These are phyloP conservation scores for Pogonus chalceus DNA, from an alignment of 1,140 invertebrate species.

Conservation along the genomic window DNA sequence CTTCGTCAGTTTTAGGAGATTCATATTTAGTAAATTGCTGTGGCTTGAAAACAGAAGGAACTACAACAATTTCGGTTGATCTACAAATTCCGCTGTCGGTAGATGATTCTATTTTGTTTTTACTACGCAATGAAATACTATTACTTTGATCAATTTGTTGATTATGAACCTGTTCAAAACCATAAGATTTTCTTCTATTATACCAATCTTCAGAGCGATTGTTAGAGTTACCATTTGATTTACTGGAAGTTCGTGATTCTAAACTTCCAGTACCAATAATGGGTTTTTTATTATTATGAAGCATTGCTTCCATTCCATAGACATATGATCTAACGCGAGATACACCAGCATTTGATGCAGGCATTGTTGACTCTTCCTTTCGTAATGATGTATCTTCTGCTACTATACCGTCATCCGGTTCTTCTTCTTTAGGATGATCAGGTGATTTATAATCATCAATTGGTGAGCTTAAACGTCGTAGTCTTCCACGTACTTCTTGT, in stretches of 20 bases:
- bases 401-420: slow-evolving; percentile 37
- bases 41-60: slow-evolving; percentile 17
- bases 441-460: slow-evolving; percentile 30
- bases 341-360: slow-evolving; percentile 15
- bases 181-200: slow-evolving; percentile 58
- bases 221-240: slow-evolving; percentile 33
- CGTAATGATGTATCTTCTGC: slow-evolving; percentile 25
- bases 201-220: slow-evolving; percentile 50
- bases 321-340: slow-evolving; percentile 34
- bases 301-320: slow-evolving; percentile 34
- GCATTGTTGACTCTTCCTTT: slow-evolving; percentile 15
- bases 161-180: slow-evolving; percentile 54
- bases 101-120: slow-evolving; percentile 50
- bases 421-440: slow-evolving; percentile 22
- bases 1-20: background rate
- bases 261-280: slow-evolving; percentile 43
- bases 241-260: slow-evolving; percentile 36
- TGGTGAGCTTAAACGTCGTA: slow-evolving; percentile 39
- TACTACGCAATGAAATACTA: slow-evolving; percentile 32
- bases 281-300: slow-evolving; percentile 27
- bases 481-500: slow-evolving; percentile 43
- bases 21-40: background rate
- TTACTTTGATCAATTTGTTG: slow-evolving; percentile 33
- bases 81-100: slow-evolving; percentile 62
- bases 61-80: slow-evolving; percentile 47